Conservation (phyloP, 2,113 vertebrate species). For the Pimephales promelas region DNA sequence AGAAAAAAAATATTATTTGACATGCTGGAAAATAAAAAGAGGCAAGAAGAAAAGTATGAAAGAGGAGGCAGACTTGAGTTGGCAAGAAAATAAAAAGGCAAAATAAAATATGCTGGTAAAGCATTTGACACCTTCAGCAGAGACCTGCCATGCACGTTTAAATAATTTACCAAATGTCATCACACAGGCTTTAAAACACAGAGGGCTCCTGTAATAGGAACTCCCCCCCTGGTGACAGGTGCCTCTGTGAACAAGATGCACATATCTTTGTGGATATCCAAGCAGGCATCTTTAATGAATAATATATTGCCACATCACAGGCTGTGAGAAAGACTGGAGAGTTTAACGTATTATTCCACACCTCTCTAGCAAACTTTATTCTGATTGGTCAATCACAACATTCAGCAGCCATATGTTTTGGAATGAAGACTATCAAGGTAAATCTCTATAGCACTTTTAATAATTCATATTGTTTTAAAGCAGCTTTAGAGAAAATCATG, state of each 20-base stretch:
- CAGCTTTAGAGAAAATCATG: too few relatives aligned
- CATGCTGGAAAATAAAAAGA: constrained; percentile 18
- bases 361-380: neutral
- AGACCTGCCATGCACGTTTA: constrained; percentile 57
- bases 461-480: too few relatives aligned
- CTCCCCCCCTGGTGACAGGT: constrained; percentile 50
- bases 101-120: constrained; percentile 44
- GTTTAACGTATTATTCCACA: neutral
- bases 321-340: constrained; percentile 16
- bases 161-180: constrained; percentile 62
- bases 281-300: constrained; percentile 58
- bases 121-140: constrained; percentile 50
- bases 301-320: constrained; percentile 59
- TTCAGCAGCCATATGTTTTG: neutral
- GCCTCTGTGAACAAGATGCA: constrained; percentile 45
- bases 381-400: neutral
- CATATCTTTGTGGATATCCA: constrained; percentile 39
- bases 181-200: constrained; percentile 50
- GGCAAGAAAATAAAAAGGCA: constrained; percentile 43
- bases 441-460: too few relatives aligned
- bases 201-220: constrained; percentile 33
- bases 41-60: constrained; percentile 44
- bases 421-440: neutral
- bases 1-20: constrained; percentile 20
- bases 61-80: constrained; percentile 13